These are phyloP conservation scores for Raja brachyura DNA, from an alignment of 2,113 vertebrate species.

Conservation along the genomic window DNA sequence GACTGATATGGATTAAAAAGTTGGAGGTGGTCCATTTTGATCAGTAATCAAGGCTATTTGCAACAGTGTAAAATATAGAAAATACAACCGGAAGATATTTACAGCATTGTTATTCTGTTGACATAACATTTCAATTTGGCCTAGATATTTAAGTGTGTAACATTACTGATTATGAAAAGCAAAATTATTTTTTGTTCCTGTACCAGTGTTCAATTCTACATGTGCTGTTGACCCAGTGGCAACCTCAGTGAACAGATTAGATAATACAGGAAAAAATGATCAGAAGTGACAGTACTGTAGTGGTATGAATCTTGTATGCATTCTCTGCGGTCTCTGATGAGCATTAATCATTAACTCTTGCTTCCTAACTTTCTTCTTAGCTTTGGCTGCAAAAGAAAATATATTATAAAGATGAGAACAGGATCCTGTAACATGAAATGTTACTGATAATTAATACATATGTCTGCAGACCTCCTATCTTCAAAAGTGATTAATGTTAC, in stretches of 20 bases:
- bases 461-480: neutral
- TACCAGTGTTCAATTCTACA: neutral
- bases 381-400: conserved; percentile 7
- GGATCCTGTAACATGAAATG: neutral
- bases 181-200: neutral
- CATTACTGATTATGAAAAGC: conserved; percentile 14
- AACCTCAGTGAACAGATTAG: neutral
- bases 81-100: neutral
- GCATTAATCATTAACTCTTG: neutral
- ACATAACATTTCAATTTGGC: neutral
- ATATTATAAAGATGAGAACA: neutral
- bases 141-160: neutral
- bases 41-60: neutral
- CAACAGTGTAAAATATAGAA: neutral
- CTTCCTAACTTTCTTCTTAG: neutral
- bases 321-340: neutral
- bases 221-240: neutral
- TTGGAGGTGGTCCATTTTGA: neutral
- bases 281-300: neutral
- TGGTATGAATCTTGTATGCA: neutral
- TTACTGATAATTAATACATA: neutral
- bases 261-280: neutral
- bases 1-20: neutral
- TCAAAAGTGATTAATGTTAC: too few relatives aligned
- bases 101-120: neutral